Evolutionary conservation across 1,140 invertebrate genomes (phyloP).

Genomic region (Atta cephalotes): DNA sequence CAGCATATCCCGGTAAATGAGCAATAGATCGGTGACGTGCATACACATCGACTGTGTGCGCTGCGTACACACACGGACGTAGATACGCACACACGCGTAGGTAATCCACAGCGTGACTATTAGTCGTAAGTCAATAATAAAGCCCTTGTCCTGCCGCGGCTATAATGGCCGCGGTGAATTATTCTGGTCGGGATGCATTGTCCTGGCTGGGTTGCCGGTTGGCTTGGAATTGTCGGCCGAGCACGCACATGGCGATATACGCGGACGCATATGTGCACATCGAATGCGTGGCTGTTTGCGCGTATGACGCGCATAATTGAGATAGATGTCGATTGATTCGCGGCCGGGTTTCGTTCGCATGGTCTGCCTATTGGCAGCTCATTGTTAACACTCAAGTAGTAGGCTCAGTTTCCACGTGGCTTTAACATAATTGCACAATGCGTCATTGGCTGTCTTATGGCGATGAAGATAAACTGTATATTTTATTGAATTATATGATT

Average conservation of each 20-base stretch:
- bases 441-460: neutral
- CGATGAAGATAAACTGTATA: neutral
- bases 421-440: neutral
- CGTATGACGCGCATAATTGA: slow-evolving; percentile 77
- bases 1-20: slow-evolving; percentile 79
- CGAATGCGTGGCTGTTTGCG: slow-evolving; percentile 70
- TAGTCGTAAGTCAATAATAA: slow-evolving; percentile 85
- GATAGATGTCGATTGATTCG: slow-evolving; percentile 80
- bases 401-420: slow-evolving; percentile 6
- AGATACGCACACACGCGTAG: slow-evolving; percentile 64
- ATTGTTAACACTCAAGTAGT: slow-evolving; percentile 57
- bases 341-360: slow-evolving; percentile 75
- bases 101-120: slow-evolving; percentile 83
- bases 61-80: slow-evolving; percentile 25
- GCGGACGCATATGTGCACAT: slow-evolving; percentile 50
- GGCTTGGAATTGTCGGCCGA: slow-evolving; percentile 79
- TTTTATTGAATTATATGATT: neutral
- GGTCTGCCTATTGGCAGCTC: slow-evolving; percentile 3
- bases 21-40: slow-evolving; percentile 78
- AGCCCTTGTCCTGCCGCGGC: slow-evolving; percentile 79
- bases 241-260: slow-evolving; percentile 66
- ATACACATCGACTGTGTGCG: slow-evolving; percentile 14
- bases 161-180: slow-evolving; percentile 82
- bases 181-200: slow-evolving; percentile 78
- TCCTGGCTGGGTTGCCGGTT: slow-evolving; percentile 66